Conservation (phyloP, 2,797 vertebrate species). For the Mastacembelus armatus region DNA sequence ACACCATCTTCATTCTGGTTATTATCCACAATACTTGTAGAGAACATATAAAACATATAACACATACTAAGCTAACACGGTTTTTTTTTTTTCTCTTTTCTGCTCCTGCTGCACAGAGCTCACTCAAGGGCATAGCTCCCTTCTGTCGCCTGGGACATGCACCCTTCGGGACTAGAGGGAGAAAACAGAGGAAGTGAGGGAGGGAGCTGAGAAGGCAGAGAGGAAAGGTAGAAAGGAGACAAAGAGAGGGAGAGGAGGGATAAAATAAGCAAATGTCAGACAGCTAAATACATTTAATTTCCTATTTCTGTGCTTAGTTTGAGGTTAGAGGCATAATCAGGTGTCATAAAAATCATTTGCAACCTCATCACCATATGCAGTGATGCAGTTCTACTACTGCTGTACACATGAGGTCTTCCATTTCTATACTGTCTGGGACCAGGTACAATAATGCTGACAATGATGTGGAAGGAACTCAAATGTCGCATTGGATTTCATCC, state of each 20-base stretch:
- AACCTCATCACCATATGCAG: background rate
- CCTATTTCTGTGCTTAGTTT: background rate
- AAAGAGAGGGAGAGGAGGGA: slow-evolving; percentile 16
- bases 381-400: background rate
- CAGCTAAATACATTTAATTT: background rate
- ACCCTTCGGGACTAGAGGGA: slow-evolving; percentile 23
- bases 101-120: slow-evolving; percentile 54
- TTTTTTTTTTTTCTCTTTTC: too few species aligned
- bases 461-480: slow-evolving; percentile 50
- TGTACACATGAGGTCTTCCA: slow-evolving; percentile 25
- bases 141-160: slow-evolving; percentile 66
- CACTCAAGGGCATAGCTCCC: slow-evolving; percentile 72
- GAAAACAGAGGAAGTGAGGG: slow-evolving; percentile 15
- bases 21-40: slow-evolving; percentile 30
- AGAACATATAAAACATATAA: slow-evolving; percentile 27
- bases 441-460: slow-evolving; percentile 49
- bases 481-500: slow-evolving; percentile 70
- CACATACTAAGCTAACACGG: too few species aligned
- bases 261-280: slow-evolving; percentile 1
- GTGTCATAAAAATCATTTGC: background rate
- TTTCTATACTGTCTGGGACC: slow-evolving; percentile 27
- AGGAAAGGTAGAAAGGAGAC: slow-evolving; percentile 21
- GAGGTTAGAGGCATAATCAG: background rate
- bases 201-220: slow-evolving; percentile 14
- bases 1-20: slow-evolving; percentile 22